Base-by-base conservation (phyloP, 2,113 vertebrate species). In the Clinocottus analis region DNA sequence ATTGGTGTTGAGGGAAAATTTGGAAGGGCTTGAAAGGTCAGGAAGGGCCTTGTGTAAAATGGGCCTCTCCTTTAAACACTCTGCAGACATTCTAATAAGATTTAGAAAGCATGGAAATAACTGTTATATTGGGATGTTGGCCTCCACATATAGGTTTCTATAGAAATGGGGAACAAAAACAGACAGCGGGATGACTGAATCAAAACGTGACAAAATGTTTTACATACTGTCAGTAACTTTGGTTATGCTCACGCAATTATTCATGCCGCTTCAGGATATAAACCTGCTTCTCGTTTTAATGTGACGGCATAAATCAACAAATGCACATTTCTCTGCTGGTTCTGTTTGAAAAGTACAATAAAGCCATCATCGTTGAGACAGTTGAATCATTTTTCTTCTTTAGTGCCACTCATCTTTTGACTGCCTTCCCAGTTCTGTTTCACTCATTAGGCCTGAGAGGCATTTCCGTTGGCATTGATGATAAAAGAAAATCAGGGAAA, bases 11-110 rank as follows among this genome's bases (percentile, higher is more conserved):
- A 83, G 79, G 35, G 77, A 69, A 71, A 77, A 73, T 71, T 45
- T 70, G 70, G 37, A 86, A 45, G 60, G 16, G 72, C 83, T 65
- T 35, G 71, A 83, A 78, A 89, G 87, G 82, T 88, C 87, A 84
- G 77, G 59, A 1, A 59, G 63, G 55, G 67, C 68, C 84, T 49
- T 0, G 5, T 9, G 21, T 75, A 23, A 84, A 83, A 72, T 51
- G 49, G 29, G 63, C 14, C 51, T 35, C 29, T 79, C 39, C 65
- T 69, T 82, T 35, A 59, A n/a, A 59, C 11, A 21, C 71, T 43
- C 37, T 17, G 41, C 47, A 21, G 45, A 37, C 58, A 5, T 75
- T n/a, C 51, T 63, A 80, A 85, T 77, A 53, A 75, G 82, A 85
- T 81, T 84, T 39, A 37, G 2, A 74, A 68, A 55, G 66, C 21